These are phyloP conservation scores for Burhinus oedicnemus DNA, from an alignment of 2,113 vertebrate species.

Conservation along the genomic window DNA sequence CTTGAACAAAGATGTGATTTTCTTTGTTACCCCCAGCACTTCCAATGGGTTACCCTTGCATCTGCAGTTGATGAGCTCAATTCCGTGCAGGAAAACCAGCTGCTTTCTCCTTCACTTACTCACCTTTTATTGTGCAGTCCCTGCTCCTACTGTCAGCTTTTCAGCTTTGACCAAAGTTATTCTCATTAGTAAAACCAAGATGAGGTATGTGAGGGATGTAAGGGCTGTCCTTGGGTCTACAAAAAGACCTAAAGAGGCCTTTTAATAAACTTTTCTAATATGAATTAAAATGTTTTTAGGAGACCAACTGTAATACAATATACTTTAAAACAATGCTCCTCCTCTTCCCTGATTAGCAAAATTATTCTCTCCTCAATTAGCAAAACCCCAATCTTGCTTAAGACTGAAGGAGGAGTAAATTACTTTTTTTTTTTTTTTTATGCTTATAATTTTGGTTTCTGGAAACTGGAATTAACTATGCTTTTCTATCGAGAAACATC, in stretches of 20 bases:
- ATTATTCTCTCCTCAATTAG: background rate
- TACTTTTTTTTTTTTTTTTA: background rate
- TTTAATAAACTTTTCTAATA: background rate
- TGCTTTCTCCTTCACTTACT: background rate
- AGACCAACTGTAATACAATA: background rate
- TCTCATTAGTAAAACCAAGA: background rate
- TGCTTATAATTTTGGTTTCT: background rate
- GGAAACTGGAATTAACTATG: background rate
- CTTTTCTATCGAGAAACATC: background rate
- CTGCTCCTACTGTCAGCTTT: background rate
- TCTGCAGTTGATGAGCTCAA: background rate
- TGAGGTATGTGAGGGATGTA: accelerated
- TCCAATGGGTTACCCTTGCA: background rate
- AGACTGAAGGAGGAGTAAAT: background rate
- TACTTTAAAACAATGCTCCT: background rate
- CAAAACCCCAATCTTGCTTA: background rate
- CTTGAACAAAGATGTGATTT: background rate
- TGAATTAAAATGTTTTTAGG: background rate
- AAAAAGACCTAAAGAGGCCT: background rate
- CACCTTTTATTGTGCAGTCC: background rate
- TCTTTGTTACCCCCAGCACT: background rate
- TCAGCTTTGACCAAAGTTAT: background rate
- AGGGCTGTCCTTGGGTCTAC: background rate
- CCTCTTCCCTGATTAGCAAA: background rate
- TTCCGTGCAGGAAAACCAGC: background rate